These are phyloP conservation scores for Mungos mungo DNA, from an alignment of 2,113 vertebrate species.

Conservation along the genomic window DNA sequence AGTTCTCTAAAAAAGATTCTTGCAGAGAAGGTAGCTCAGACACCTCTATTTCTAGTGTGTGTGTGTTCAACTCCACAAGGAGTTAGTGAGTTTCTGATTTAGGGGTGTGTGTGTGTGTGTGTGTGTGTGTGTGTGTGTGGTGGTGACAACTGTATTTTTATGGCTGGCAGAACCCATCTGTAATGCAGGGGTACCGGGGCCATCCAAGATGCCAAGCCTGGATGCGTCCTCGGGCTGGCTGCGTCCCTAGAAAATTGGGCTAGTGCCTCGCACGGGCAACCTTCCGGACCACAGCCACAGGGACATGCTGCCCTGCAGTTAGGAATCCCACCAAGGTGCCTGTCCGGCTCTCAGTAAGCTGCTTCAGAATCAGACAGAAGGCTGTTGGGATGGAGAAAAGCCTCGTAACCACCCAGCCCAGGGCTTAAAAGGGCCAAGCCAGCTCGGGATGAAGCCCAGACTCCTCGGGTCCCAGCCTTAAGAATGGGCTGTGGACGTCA, in stretches of 20 bases:
- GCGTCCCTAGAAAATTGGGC: background rate
- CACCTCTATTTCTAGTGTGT: background rate
- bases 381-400: background rate
- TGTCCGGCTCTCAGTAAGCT: background rate
- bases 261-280: background rate
- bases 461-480: background rate
- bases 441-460: background rate
- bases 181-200: fast-evolving
- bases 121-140: background rate
- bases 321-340: background rate
- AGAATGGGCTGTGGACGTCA: fast-evolving
- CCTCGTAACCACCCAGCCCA: background rate
- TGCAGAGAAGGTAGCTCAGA: fast-evolving
- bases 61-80: background rate
- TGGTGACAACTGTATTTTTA: background rate
- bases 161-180: background rate
- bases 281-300: background rate
- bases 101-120: too few species aligned
- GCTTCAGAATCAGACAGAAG: background rate
- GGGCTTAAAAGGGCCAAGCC: background rate
- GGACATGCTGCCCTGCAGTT: too few species aligned
- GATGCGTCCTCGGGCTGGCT: too few species aligned
- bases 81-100: background rate
- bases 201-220: fast-evolving
- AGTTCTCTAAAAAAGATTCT: background rate